Conservation (phyloP, 2,113 vertebrate species). For the Acrocephalus arundinaceus region DNA sequence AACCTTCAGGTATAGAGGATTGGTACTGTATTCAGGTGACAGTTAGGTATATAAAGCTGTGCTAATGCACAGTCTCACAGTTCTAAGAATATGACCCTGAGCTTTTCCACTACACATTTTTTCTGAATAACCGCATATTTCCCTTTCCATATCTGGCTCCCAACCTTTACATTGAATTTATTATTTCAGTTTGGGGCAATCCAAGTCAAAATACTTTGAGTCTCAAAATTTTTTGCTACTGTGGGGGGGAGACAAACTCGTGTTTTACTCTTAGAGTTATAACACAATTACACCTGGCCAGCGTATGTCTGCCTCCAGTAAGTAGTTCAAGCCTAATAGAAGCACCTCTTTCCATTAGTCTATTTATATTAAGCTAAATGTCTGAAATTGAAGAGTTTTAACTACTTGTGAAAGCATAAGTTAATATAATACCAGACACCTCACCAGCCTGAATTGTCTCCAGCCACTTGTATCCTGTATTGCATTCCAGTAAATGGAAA, state of each 20-base stretch:
- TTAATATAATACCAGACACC: not conserved
- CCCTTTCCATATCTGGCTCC: not conserved
- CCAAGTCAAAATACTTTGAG: not conserved
- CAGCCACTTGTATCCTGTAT: not conserved
- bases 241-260: not conserved
- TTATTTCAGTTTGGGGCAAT: not conserved
- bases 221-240: not conserved
- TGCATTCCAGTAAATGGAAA: not conserved
- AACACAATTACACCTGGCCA: not conserved
- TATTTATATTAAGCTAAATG: not conserved
- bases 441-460: not conserved
- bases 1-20: not conserved
- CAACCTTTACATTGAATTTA: not conserved
- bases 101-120: not conserved
- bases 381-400: not conserved
- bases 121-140: not conserved
- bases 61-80: not conserved
- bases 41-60: not conserved
- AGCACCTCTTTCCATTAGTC: not conserved
- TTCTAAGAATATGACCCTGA: not conserved
- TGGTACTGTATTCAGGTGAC: not conserved
- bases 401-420: not conserved
- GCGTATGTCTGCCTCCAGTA: not conserved
- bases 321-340: not conserved
- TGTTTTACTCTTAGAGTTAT: not conserved